A percentile compares a stretch with the other conserved stretches of the same genome.
These are phyloP conservation scores for Parauchenoglanis punctatus DNA, from an alignment of 2,797 vertebrate species.

Conservation along the genomic window DNA sequence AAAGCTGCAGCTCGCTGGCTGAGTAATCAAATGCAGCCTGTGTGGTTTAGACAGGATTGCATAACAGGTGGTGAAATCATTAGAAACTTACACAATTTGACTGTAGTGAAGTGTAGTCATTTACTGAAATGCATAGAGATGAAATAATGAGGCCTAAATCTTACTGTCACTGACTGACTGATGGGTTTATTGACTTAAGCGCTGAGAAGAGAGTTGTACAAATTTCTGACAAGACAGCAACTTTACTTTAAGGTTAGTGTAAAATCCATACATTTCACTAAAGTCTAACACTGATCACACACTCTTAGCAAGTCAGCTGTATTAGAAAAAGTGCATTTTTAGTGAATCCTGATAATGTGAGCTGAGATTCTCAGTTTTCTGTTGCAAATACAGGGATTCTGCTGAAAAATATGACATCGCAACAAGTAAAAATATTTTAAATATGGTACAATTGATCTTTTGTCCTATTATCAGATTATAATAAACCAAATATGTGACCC, in stretches of 20 bases:
- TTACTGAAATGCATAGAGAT: neutral
- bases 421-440: neutral
- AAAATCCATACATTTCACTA: neutral
- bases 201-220: neutral
- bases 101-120: neutral
- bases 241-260: neutral
- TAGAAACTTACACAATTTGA: neutral
- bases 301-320: neutral
- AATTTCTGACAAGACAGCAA: neutral
- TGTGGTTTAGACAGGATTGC: neutral
- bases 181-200: slow-evolving; percentile 23
- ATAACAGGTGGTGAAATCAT: slow-evolving; percentile 12
- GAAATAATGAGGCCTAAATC: slow-evolving; percentile 18
- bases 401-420: neutral
- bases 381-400: neutral
- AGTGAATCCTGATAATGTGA: neutral
- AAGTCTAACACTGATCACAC: neutral
- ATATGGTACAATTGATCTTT: neutral
- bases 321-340: neutral
- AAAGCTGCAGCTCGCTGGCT: neutral
- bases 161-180: slow-evolving; percentile 22
- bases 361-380: neutral
- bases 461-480: neutral
- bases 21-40: neutral
- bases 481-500: neutral